Evolutionary conservation across 2,797 vertebrate genomes (phyloP).

Genomic region (Melopsittacus undulatus): DNA sequence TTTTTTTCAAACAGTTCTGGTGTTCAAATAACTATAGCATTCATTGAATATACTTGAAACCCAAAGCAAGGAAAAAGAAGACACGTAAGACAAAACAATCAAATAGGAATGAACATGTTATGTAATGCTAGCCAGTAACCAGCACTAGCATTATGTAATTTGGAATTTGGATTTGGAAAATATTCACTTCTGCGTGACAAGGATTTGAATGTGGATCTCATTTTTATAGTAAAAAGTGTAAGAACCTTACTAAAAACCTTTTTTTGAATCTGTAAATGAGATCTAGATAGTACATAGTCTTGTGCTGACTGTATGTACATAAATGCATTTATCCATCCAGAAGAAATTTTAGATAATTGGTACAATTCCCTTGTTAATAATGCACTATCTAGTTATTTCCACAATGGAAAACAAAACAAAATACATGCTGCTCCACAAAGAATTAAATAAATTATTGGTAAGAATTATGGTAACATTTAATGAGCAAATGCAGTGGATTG

Average conservation of each 20-base stretch:
- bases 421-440: background rate
- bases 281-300: background rate
- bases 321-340: background rate
- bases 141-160: background rate
- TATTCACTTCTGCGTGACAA: background rate
- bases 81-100: background rate
- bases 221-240: background rate
- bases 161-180: background rate
- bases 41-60: background rate
- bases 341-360: background rate
- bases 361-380: background rate
- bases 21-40: background rate
- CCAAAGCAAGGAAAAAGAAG: background rate
- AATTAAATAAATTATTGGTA: background rate
- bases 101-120: background rate
- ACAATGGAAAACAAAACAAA: background rate
- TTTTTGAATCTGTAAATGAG: background rate
- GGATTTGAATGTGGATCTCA: background rate
- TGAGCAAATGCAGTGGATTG: background rate
- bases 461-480: background rate
- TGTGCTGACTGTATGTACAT: background rate
- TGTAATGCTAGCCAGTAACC: background rate
- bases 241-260: background rate
- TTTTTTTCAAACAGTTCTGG: background rate
- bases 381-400: background rate